Evolutionary conservation across 2,888 invertebrate species (phyloP).

Genomic region (Ceraclea dissimilis): DNA sequence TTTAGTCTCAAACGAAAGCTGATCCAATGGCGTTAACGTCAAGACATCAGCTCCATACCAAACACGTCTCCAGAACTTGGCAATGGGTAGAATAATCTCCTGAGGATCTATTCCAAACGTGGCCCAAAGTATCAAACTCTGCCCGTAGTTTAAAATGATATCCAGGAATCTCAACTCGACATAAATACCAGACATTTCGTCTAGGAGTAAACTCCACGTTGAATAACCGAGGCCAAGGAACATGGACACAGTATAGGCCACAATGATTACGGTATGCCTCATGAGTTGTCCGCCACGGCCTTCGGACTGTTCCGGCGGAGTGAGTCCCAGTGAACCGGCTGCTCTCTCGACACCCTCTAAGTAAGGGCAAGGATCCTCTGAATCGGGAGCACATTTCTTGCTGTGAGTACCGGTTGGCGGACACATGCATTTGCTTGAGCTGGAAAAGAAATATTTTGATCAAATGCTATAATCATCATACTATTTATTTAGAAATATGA

Average conservation of each 20-base stretch:
- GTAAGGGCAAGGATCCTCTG: slow-evolving; percentile 33
- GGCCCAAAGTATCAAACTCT: slow-evolving; percentile 76
- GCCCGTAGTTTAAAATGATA: slow-evolving; percentile 82
- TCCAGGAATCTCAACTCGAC: slow-evolving; percentile 90
- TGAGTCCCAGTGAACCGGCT: slow-evolving; percentile 37
- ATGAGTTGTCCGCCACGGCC: slow-evolving; percentile 58
- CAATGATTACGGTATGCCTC: slow-evolving; percentile 73
- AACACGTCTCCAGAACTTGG: slow-evolving; percentile 54
- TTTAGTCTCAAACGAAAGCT: slow-evolving; percentile 68
- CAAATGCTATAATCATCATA: neutral
- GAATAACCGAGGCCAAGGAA: slow-evolving; percentile 80
- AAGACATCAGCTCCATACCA: slow-evolving; percentile 69
- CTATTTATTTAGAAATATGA: neutral
- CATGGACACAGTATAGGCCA: slow-evolving; percentile 76
- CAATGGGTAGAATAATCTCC: slow-evolving; percentile 60
- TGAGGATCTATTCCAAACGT: slow-evolving; percentile 82
- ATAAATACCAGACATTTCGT: slow-evolving; percentile 81
- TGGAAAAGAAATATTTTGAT: neutral
- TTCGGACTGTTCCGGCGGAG: slow-evolving; percentile 38
- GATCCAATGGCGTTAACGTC: slow-evolving; percentile 65
- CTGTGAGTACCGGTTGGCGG: slow-evolving; percentile 36
- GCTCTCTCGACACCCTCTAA: slow-evolving; percentile 36
- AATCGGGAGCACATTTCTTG: slow-evolving; percentile 23
- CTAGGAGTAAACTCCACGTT: slow-evolving; percentile 74
- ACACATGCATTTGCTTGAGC: slow-evolving; percentile 38